Evolutionary conservation across 2,113 vertebrate genomes (phyloP), one percentile per base, ranked within the genome.

Genomic region (Meleagris gallopavo): DNA sequence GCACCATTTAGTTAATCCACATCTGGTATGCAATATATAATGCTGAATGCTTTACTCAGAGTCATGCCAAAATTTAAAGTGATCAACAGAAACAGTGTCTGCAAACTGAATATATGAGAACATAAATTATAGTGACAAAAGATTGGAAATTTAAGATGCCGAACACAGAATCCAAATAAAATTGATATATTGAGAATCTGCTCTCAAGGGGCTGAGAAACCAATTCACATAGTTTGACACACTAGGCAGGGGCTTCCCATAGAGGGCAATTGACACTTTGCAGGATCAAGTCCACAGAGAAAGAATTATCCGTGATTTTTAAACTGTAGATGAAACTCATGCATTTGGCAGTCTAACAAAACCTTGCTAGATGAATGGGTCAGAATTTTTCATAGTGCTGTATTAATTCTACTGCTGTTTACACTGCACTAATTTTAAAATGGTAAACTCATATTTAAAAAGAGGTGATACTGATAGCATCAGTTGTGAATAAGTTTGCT

Each of bases 391-490:
- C 55, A 54, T 15, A 30, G 11, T 19, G 34, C 54, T 77, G 24
- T n/a, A 69, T n/a, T 66, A 89, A 91, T 61, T 58, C 9, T 16
- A 62, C 58, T 55, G 15, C n/a, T 85, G 58, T 73, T 93, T 66
- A 61, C 27, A 66, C 22, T 52, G 45, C 27, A 40, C 11, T 89
- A 46, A 79, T 73, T 83, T 90, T 83, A 45, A 81, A 86, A 65
- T 21, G 16, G 29, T 34, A 55, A 75, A 79, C 29, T 81, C 61
- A 29, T 90, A 78, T 2, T 9, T 82, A 90, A 57, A 41, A 81
- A 90, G 89, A 93, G 34, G 57, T 71, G 43, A 81, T 94, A 81
- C 73, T 78, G 83, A 71, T 88, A 81, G 77, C 57, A 90, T 77
- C 86, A 93, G 52, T 70, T 89, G 22, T 72, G 61, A 74, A 50